Percentiles rank a stretch among this genome's conserved stretches.
phyloP scores from a whole-genome alignment of 2,113 vertebrate genomes.

The Eolophus roseicapilla region DNA sequence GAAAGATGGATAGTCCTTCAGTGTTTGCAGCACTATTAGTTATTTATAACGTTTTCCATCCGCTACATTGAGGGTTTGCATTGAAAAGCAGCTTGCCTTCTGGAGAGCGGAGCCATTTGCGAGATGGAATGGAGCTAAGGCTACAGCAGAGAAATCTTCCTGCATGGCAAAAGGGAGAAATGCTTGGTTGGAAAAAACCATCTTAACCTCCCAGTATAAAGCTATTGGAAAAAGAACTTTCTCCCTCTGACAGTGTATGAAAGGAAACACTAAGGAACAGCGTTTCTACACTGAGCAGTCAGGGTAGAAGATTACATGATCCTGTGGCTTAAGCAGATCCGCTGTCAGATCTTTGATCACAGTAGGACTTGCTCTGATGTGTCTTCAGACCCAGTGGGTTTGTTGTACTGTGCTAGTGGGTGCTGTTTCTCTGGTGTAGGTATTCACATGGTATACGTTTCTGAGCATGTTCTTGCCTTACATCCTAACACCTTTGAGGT shows the following conservation, averaged over 20 bases:
- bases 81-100: neutral
- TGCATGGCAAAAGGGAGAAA: neutral
- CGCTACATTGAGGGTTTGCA: neutral
- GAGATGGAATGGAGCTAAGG: neutral
- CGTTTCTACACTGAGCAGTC: neutral
- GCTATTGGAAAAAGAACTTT: neutral
- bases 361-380: neutral
- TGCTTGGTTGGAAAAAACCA: neutral
- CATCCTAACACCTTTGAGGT: rapidly evolving
- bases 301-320: neutral
- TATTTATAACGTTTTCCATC: slow-evolving; percentile 52
- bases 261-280: neutral
- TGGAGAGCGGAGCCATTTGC: neutral
- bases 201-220: neutral
- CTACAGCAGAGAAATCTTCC: neutral
- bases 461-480: neutral
- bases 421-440: neutral
- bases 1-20: slow-evolving; percentile 25
- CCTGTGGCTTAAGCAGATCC: neutral
- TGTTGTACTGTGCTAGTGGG: neutral
- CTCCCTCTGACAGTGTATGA: neutral
- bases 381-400: too few relatives aligned
- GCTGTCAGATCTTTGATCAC: neutral
- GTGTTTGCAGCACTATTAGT: slow-evolving; percentile 17
- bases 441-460: rapidly evolving